A percentile compares a stretch with the other conserved stretches of the same genome.
These are phyloP conservation scores for Callospermophilus lateralis DNA, from an alignment of 2,113 vertebrate species.

Conservation along the genomic window DNA sequence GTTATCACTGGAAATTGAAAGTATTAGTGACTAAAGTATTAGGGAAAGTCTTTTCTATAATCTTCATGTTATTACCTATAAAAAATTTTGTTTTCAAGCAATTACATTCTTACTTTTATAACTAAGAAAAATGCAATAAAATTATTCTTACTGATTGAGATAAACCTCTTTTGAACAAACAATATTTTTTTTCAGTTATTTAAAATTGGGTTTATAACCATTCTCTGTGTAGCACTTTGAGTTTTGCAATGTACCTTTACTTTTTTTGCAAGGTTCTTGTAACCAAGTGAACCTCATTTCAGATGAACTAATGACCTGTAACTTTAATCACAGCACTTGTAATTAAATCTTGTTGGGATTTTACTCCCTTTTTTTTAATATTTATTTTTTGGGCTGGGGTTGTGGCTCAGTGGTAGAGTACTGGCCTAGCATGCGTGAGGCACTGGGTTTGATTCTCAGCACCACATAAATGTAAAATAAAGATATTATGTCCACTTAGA, in stretches of 20 bases:
- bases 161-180: constrained; percentile 7
- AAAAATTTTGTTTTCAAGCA: neutral
- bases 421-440: no score
- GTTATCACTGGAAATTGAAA: neutral
- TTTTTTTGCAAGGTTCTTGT: neutral
- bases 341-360: constrained; percentile 14
- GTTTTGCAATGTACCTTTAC: neutral
- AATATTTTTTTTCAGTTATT: neutral
- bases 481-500: no score
- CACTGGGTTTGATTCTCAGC: no score
- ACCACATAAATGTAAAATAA: no score
- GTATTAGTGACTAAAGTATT: neutral
- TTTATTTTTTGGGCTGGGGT: no score
- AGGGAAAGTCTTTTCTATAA: neutral
- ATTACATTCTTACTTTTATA: constrained; percentile 22
- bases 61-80: neutral
- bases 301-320: neutral
- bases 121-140: constrained; percentile 41
- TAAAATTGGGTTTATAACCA: neutral
- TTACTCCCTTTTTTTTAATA: neutral
- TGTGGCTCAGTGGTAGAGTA: no score
- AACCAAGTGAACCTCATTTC: neutral
- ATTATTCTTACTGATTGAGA: neutral
- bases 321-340: neutral
- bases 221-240: neutral